A percentile compares a stretch with the other conserved stretches of the same genome.
Evolutionary conservation across 2,888 invertebrate genomes (phyloP).

Genomic region (Pyrochroa serraticornis): DNA sequence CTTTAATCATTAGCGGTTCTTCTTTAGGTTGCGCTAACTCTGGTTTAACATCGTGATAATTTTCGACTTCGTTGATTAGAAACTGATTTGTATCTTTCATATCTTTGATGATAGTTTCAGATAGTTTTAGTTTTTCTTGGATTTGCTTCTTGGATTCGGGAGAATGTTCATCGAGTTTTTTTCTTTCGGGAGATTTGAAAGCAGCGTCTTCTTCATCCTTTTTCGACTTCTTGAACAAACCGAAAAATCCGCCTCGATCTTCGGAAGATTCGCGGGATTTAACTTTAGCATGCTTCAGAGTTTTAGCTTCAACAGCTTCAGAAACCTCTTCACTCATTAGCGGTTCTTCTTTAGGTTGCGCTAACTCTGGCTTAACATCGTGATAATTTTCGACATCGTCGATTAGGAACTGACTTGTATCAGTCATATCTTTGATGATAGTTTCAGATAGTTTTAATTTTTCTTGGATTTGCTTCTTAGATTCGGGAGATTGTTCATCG

Average conservation of each 20-base stretch:
- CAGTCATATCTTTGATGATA: constrained; percentile 17
- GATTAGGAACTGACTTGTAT: constrained; percentile 21
- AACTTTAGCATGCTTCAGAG: too few species aligned
- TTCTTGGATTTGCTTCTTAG: too few species aligned
- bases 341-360: too few species aligned
- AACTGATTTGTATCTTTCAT: constrained; percentile 19
- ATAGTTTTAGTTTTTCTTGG: constrained; percentile 5
- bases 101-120: constrained; percentile 20
- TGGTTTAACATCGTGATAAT: too few species aligned
- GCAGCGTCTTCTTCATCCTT: not conserved
- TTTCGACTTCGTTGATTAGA: not conserved
- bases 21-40: too few species aligned
- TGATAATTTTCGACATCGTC: constrained; percentile 14
- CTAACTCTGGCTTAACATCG: too few species aligned
- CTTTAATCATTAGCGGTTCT: too few species aligned
- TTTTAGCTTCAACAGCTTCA: too few species aligned
- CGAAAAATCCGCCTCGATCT: not conserved
- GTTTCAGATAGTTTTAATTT: too few species aligned
- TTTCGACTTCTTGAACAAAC: constrained; percentile 1
- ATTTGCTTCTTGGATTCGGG: constrained; percentile 5
- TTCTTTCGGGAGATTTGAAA: not conserved
- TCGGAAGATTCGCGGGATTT: not conserved
- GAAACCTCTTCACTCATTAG: too few species aligned
- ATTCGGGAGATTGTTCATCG: too few species aligned
- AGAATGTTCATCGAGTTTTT: too few species aligned